Conservation (phyloP, 2,888 invertebrate genomes). For the Microchrysa polita region DNA sequence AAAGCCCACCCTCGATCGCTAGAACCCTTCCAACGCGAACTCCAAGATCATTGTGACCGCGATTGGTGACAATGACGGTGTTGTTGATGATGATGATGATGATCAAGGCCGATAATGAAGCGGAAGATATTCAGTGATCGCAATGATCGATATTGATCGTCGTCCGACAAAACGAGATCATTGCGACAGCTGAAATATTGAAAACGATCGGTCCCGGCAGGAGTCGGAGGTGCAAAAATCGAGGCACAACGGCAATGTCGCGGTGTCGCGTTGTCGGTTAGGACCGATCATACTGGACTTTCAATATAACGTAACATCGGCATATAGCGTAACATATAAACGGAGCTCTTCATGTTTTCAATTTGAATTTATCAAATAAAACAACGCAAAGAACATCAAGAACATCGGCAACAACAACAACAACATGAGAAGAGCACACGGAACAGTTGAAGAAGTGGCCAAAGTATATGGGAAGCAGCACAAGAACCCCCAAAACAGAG, state of each 20-base stretch:
- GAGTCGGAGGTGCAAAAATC: conserved; percentile 21
- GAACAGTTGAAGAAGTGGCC: conserved; percentile 43
- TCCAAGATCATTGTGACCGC: conserved; percentile 8
- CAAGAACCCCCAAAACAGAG: conserved; percentile 41
- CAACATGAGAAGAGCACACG: too few relatives aligned
- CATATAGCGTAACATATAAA: conserved; percentile 39
- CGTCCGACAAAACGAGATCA: conserved; percentile 16
- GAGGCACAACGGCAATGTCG: conserved; percentile 19
- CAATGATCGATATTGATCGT: conserved; percentile 36
- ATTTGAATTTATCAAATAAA: conserved; percentile 43
- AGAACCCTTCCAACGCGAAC: background rate
- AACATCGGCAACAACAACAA: too few relatives aligned
- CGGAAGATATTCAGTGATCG: conserved; percentile 25
- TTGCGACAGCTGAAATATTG: conserved; percentile 31
- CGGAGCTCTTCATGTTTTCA: conserved; percentile 44
- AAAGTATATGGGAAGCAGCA: conserved; percentile 39
- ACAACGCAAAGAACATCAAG: conserved; percentile 40
- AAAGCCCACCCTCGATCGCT: background rate
- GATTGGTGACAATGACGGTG: background rate
- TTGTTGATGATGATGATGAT: too few relatives aligned
- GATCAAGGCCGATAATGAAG: conserved; percentile 21
- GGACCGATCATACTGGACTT: conserved; percentile 43
- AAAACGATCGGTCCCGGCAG: conserved; percentile 19
- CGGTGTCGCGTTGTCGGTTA: conserved; percentile 37
- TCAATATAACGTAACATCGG: conserved; percentile 34